These are phyloP conservation scores for Erpetoichthys calabaricus DNA, from an alignment of 2,797 vertebrate species.

Conservation along the genomic window DNA sequence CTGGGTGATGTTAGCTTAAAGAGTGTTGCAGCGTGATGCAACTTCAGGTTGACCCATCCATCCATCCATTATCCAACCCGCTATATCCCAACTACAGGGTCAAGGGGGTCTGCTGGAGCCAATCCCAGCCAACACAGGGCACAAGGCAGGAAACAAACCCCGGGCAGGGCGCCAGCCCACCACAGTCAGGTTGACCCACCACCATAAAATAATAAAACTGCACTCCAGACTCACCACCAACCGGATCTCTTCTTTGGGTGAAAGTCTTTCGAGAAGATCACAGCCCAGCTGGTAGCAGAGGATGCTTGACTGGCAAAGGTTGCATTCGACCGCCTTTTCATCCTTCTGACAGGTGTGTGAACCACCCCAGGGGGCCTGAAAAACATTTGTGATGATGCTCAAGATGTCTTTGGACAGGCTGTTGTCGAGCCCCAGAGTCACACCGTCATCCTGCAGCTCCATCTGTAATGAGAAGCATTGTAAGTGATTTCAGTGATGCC, in stretches of 20 bases:
- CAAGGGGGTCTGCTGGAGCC: too few species aligned
- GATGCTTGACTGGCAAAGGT: conserved; percentile 93
- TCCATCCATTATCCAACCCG: too few species aligned
- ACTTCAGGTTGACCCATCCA: too few species aligned
- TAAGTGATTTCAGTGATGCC: too few species aligned
- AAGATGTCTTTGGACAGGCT: conserved; percentile 88
- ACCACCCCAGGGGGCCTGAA: conserved; percentile 96
- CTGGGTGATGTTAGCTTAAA: too few species aligned
- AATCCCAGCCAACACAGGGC: too few species aligned
- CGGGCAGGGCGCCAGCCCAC: too few species aligned
- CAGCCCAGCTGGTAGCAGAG: conserved; percentile 95
- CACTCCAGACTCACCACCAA: conserved; percentile 69
- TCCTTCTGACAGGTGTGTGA: conserved; percentile 95
- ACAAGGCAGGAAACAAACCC: too few species aligned
- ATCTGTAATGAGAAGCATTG: conserved; percentile 51
- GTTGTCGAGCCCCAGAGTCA: conserved; percentile 87
- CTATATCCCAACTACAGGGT: too few species aligned
- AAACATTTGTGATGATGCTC: conserved; percentile 94
- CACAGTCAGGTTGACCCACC: too few species aligned
- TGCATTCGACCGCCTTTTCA: conserved; percentile 83
- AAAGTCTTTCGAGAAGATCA: conserved; percentile 83
- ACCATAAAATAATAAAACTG: too few species aligned
- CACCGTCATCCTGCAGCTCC: conserved; percentile 93
- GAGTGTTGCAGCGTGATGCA: too few species aligned
- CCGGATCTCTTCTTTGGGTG: conserved; percentile 84